Base-by-base conservation (phyloP, 1,140 invertebrate species). In the Hesperophylax magnus region DNA sequence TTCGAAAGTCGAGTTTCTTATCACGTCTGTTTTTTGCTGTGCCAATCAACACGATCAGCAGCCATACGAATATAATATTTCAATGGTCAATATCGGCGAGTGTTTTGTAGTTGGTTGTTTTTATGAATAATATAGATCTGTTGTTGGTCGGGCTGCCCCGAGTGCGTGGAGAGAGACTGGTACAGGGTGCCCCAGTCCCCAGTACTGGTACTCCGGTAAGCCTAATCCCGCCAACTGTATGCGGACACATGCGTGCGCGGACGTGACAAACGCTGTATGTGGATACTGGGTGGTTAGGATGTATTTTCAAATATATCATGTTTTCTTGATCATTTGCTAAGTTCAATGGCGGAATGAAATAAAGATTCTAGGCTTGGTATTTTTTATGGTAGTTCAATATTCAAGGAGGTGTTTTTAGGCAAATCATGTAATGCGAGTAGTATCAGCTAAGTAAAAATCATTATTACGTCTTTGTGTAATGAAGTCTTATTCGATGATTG, bases 191-290 rank as follows among this genome's bases (percentile, higher is more conserved):
- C 77, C 77, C 78, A 47, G 39, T 47, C 39, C 39, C 39, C 39
- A 8, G 34, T 34, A 0, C 39, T 14, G 39, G 39, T 65, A 79
- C 67, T 72, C 77, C 78, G 74, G 60, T 84, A 80, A 82, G 78
- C 80, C 83, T 82, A 82, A 84, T 84, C 83, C 83, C 76, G 53
- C 56, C 72, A 34, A 80, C 78, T 80, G 83, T 82, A 84, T 84
- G 83, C 83, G 76, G 78, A 78, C 79, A 71, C 83, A 84, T 78
- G 83, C 83, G 78, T 79, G 79, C 80, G 56, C 77, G 80, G 72
- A 84, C 82, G 82, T 83, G 82, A 77, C 79, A 65, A 69, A 78
- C 61, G 14, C 22, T n/a, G 17, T 56, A 18, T 56, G n/a, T n/a
- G 39, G 22, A 5, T 7, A 78, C 47, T 1, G 67, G 78, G 69